Base-by-base conservation (phyloP, 1,140 invertebrate genomes). In the Scaptomyza montana region DNA sequence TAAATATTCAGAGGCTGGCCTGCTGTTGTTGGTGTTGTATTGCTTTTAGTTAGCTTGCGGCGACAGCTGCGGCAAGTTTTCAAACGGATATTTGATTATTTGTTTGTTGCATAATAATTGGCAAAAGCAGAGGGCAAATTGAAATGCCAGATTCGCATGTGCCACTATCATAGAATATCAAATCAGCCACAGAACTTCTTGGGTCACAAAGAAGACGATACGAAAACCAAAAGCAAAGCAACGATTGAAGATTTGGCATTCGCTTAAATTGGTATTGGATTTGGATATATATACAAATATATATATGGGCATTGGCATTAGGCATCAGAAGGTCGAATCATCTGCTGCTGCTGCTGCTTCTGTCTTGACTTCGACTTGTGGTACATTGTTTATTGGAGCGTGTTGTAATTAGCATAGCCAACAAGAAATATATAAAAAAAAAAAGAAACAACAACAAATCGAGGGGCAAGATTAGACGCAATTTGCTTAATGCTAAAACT, bases 401-500 rank as follows among this genome's bases (percentile, higher is more conserved):
- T 89, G 84, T 78, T 70, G 61, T 86, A 86, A 86, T 86, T 86
- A 86, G 84, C 75, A 87, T 87, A 82, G 63, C 72, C 76, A 39
- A 84, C 70, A 63, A 66, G 55, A 62, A 68, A 64, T n/a, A 43
- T 30, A n/a, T 47, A 25, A 5, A 43, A 46, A 53, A 53, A 25
- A 5, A 43, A 46, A 53, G 45, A 28, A 46, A 16, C 16, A 16
- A 16, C 16, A 16, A 16, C 16, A 16, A 16, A 63, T 30, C 41
- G 33, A 9, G 30, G 13, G 10, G 36, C 47, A 55, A 65, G 68
- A 71, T 89, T 74, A 87, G 71, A 62, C 72, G 72, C 75, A 89
- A 87, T 89, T 89, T 77, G 80, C 69, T 82, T 77, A 89, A 89
- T 89, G 85, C 74, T 33, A 54, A 89, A 89, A 89, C 73, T 89